phyloP scores from a whole-genome alignment of 2,797 vertebrate species.

The Alca torda region DNA sequence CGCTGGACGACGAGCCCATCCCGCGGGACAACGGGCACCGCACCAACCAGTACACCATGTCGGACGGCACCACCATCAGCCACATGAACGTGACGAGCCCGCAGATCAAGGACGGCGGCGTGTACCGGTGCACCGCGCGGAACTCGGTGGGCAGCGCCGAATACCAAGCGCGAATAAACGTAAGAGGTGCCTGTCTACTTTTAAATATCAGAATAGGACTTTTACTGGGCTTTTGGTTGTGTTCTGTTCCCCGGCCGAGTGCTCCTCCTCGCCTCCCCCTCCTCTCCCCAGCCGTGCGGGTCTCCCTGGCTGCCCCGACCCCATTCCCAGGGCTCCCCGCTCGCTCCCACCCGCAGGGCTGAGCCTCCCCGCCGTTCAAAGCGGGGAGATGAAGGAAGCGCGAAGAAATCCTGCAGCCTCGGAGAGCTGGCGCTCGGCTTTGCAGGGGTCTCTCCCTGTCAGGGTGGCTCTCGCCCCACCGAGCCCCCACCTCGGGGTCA shows the following conservation, averaged over 20 bases:
- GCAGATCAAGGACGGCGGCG: slow-evolving; percentile 93
- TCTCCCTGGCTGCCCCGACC: slow-evolving; percentile 53
- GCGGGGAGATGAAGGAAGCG: not conserved
- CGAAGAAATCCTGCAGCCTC: not conserved
- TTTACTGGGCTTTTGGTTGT: slow-evolving; percentile 53
- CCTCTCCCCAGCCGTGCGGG: slow-evolving; percentile 46
- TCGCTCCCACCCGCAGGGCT: fast-evolving
- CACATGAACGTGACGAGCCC: slow-evolving; percentile 95
- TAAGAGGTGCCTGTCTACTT: slow-evolving; percentile 99
- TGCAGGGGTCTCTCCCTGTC: fast-evolving
- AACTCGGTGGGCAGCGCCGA: slow-evolving; percentile 99
- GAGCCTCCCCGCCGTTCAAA: not conserved
- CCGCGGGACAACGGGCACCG: slow-evolving; percentile 91
- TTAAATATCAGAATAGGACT: slow-evolving; percentile 98
- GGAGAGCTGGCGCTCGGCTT: not conserved
- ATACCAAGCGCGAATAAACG: slow-evolving; percentile 99
- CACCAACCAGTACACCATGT: slow-evolving; percentile 97
- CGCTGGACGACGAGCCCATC: slow-evolving; percentile 94
- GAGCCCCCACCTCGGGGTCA: not conserved
- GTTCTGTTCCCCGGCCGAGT: not conserved
- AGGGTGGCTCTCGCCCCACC: fast-evolving
- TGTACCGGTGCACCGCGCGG: slow-evolving; percentile 97
- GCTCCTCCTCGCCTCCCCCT: not conserved
- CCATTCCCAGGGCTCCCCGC: not conserved
- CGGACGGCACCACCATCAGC: slow-evolving; percentile 93